Conservation (phyloP, 2,797 vertebrate species). For the Lacerta bilineata region DNA sequence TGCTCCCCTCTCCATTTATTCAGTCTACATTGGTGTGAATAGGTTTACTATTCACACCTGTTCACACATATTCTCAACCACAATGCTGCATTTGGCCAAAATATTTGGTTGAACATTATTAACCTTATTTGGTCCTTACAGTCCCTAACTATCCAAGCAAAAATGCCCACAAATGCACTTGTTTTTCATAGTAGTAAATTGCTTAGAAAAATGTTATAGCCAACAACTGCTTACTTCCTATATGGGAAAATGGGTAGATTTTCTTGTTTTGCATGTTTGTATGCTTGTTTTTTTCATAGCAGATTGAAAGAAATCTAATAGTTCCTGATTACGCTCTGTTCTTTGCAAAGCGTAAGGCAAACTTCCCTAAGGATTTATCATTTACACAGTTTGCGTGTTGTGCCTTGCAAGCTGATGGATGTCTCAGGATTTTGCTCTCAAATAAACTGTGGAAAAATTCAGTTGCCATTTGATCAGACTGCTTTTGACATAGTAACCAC, state of each 20-base stretch:
- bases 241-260: neutral
- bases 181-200: neutral
- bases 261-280: neutral
- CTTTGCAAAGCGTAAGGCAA: neutral
- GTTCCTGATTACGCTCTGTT: neutral
- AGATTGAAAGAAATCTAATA: neutral
- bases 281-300: neutral
- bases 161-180: neutral
- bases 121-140: neutral
- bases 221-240: too few species aligned
- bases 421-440: neutral
- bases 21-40: too few species aligned
- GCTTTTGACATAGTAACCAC: neutral
- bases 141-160: neutral
- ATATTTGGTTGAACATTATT: conserved; percentile 22
- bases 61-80: neutral
- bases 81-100: neutral
- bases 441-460: neutral
- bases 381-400: neutral
- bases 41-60: too few species aligned
- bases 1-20: too few species aligned
- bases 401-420: neutral
- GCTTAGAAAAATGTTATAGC: neutral
- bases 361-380: neutral
- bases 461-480: neutral